Base-by-base conservation (phyloP, 2,113 vertebrate species). In the Notothenia coriiceps region DNA sequence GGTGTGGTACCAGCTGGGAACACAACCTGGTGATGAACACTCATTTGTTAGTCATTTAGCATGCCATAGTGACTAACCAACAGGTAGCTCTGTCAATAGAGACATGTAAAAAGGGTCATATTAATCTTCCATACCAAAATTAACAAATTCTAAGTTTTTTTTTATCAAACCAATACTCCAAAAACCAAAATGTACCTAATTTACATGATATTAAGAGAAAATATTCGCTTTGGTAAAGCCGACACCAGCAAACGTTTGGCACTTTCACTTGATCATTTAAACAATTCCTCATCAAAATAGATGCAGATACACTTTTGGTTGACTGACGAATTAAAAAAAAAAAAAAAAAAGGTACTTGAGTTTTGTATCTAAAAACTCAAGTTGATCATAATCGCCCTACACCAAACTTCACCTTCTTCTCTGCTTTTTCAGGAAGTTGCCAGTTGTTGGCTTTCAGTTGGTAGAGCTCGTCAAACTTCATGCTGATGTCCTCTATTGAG, bases 401-500 rank as follows among this genome's bases (percentile, higher is more conserved):
- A 57, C 11, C 50, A 73, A 76, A 29, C 35, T 14, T 81, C 63
- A 99, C 98, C 96, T 98, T 98, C 94, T 96, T 97, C 92, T 97
- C 96, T 2, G 91, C 91, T 87, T 95, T 96, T 84, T 97, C 96
- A 81, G 95, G 91, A 91, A 97, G 82, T 64, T 97, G 96, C 98
- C 98, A 99, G 94, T 96, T 96, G 80, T 99, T 99, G 70, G 97
- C 96, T 91, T 97, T 98, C 85, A 99, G 96, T 88, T 99, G 98
- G 93, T 98, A 98, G 71, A 99, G 96, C 91, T 99, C 98, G 9
- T 99, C 98, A 82, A 99, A 99, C 94, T 99, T 99, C 97, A 97
- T 96, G 94, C 98, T 99, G 95, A 99, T 98, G 93, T 99, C 98
- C 94, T 98, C 98, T 56, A 99, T 99, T 84, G 98, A 97, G 89